Evolutionary conservation across 2,797 vertebrate species (phyloP).

Genomic region (Clarias pachynema): DNA sequence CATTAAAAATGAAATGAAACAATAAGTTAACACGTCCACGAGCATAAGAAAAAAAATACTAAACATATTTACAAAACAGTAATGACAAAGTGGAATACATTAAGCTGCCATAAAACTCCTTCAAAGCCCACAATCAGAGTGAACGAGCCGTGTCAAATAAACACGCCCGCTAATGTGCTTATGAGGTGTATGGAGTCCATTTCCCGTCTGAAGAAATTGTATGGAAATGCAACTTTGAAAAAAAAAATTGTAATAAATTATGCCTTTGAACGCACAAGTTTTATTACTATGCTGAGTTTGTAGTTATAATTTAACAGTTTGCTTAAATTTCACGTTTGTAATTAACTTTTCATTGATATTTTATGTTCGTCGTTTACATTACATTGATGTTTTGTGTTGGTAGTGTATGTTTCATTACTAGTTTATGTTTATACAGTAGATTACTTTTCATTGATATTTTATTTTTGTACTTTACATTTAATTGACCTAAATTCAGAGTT

Average conservation of each 20-base stretch:
- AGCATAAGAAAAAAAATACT: not conserved
- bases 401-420: not conserved
- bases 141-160: not conserved
- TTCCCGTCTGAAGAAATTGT: not conserved
- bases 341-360: not conserved
- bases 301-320: too few relatives aligned
- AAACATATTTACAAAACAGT: constrained; percentile 72
- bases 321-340: too few relatives aligned
- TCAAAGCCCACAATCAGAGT: constrained; percentile 42
- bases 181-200: not conserved
- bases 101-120: constrained; percentile 58
- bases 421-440: not conserved
- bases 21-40: constrained; percentile 65
- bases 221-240: not conserved
- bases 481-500: not conserved
- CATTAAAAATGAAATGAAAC: constrained; percentile 58
- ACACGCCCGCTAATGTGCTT: constrained; percentile 13
- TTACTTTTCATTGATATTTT: not conserved
- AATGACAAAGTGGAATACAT: constrained; percentile 33
- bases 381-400: not conserved
- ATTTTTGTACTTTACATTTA: not conserved
- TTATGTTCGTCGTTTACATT: not conserved
- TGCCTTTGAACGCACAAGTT: not conserved
- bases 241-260: not conserved
- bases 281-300: too few relatives aligned